Conservation (phyloP, 2,888 invertebrate species). For the Syritta pipiens region DNA sequence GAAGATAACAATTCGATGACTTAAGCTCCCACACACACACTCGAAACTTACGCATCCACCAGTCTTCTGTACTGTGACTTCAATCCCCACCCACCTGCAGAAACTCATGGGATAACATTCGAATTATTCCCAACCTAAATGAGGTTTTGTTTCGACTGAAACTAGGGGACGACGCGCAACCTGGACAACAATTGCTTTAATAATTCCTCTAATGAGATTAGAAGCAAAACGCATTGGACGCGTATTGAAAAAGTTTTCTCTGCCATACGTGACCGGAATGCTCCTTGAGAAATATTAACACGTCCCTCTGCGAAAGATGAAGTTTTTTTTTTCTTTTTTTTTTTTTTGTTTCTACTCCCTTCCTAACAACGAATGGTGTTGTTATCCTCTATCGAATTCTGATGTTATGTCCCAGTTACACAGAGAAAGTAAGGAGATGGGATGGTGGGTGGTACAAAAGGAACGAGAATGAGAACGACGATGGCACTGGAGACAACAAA, state of each 20-base stretch:
- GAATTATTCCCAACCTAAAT: conserved; percentile 59
- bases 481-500: neutral
- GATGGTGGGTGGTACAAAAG: neutral
- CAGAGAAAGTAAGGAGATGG: neutral
- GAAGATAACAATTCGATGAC: conserved; percentile 5
- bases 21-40: neutral
- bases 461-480: neutral
- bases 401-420: conserved; percentile 60
- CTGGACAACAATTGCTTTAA: conserved; percentile 68
- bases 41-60: neutral
- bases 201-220: conserved; percentile 69
- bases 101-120: conserved; percentile 38
- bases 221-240: conserved; percentile 67
- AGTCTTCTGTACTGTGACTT: neutral
- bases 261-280: conserved; percentile 64
- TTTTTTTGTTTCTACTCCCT: conserved; percentile 4
- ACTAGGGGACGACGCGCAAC: conserved; percentile 38
- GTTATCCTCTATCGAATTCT: conserved; percentile 62
- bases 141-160: conserved; percentile 64
- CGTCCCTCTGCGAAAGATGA: conserved; percentile 44
- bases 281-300: conserved; percentile 62
- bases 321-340: conserved; percentile 32
- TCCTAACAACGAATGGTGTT: conserved; percentile 40
- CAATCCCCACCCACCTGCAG: neutral
- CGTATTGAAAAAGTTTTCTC: conserved; percentile 68